These are phyloP conservation scores for Zosterops japonicus DNA, from an alignment of 2,113 vertebrate genomes.

Conservation along the genomic window DNA sequence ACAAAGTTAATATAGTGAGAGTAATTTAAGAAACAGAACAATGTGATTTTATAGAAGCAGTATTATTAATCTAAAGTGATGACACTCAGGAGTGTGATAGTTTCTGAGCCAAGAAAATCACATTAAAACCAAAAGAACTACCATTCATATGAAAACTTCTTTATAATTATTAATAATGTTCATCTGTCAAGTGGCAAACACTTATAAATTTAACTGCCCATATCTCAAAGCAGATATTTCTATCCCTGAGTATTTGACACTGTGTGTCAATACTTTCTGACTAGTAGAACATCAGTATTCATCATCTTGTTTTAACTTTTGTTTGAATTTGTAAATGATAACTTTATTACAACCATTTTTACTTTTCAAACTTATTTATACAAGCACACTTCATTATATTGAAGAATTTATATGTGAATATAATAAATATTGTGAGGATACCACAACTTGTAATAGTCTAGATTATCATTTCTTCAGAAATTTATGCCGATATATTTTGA, in stretches of 20 bases:
- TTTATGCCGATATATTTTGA: background rate
- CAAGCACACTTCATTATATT: background rate
- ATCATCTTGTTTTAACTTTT: background rate
- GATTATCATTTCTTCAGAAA: background rate
- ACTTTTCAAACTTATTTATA: slow-evolving; percentile 46
- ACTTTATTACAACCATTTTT: slow-evolving; percentile 13
- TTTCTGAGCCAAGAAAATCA: background rate
- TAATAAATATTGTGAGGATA: slow-evolving; percentile 29
- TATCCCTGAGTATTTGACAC: background rate
- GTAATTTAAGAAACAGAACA: background rate
- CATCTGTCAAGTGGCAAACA: background rate
- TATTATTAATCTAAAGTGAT: background rate
- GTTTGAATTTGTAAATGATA: slow-evolving; percentile 10
- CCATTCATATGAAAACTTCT: background rate
- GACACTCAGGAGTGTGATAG: background rate
- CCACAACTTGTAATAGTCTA: background rate
- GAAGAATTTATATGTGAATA: background rate
- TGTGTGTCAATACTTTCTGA: background rate
- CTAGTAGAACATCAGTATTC: background rate
- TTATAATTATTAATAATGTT: background rate
- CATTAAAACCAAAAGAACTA: background rate
- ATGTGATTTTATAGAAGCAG: background rate
- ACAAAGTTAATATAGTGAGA: background rate
- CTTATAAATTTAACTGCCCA: background rate
- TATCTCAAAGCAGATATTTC: background rate